Evolutionary conservation across 2,797 vertebrate genomes (phyloP), one percentile per base, ranked within the genome.

Genomic region (Anabas testudineus): DNA sequence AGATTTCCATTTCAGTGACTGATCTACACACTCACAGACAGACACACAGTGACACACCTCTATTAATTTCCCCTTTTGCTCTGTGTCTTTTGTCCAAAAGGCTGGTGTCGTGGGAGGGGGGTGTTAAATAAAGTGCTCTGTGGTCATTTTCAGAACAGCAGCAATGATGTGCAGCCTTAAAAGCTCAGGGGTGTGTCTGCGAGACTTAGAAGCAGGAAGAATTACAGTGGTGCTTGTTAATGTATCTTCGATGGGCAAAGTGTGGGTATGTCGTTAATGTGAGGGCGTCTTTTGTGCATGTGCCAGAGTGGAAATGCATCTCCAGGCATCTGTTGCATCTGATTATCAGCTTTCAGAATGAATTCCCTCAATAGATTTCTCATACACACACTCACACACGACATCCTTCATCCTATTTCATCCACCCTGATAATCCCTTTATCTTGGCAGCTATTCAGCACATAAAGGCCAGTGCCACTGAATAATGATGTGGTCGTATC

Each of bases 371-470:
- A 52, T 74, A 61, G 60, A 74, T 68, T 74, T 55, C 53, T 39
- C 67, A 24, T 57, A 36, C 80, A 43, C 57, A 58, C 61, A 24
- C 57, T 34, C 66, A 19, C 22, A 57, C 43, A 45, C 16, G 28
- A 56, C 61, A 82, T 49, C 58, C 47, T 53, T 71, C 83, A 73
- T 73, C 76, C 73, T 49, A 70, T 88, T 69, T 68, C 63, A 62
- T 83, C 76, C 78, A 74, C 65, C 55, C 82, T 59, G 66, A 71
- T 89, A 87, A 89, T 90, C 84, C 84, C 87, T 83, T 89, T 90
- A 89, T 91, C 81, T 84, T 73, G 79, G 78, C 70, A 32, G 82
- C 80, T 84, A 80, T 87, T 90, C 83, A 81, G 45, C 81, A 76
- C 67, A 74, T 85, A 75, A 75, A 82, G 82, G 77, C 80, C 60